Evolutionary conservation across 2,888 invertebrate genomes (phyloP).

Genomic region (Scelioninae gen. 1): DNA sequence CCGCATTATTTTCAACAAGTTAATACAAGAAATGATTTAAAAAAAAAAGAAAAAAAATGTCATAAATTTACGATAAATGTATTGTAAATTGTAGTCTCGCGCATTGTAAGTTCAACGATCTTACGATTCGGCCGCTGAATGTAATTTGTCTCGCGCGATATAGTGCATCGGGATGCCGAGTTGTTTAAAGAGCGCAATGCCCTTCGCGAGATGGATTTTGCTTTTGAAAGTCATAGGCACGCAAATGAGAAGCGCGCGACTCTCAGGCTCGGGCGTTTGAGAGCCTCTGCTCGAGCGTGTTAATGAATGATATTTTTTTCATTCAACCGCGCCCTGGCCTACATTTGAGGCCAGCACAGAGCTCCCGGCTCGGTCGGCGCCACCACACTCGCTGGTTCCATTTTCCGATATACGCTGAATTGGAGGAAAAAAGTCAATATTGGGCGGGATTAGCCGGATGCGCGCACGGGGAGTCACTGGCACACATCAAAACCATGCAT

Average conservation of each 20-base stretch:
- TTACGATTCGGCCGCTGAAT: too few species aligned
- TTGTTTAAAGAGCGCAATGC: conserved; percentile 38
- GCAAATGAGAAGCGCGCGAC: conserved; percentile 63
- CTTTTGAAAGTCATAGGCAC: conserved; percentile 45
- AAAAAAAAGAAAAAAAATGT: too few species aligned
- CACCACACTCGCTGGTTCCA: conserved; percentile 61
- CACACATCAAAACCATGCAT: conserved; percentile 19
- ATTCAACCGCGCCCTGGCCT: conserved; percentile 83
- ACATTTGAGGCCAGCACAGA: conserved; percentile 76
- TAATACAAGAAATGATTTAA: too few species aligned
- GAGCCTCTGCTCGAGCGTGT: conserved; percentile 80
- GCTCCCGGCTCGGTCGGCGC: conserved; percentile 66
- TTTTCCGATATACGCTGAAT: conserved; percentile 69
- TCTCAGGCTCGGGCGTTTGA: conserved; percentile 70
- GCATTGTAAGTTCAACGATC: too few species aligned
- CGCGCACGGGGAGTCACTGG: conserved; percentile 42
- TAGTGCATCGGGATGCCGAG: conserved; percentile 33
- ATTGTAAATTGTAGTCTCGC: too few species aligned
- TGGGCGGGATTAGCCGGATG: conserved; percentile 63
- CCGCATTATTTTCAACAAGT: too few species aligned
- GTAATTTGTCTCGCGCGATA: conserved; percentile 37
- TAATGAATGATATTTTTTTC: conserved; percentile 83
- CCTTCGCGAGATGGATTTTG: conserved; percentile 43
- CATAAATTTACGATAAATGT: too few species aligned
- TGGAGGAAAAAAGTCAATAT: conserved; percentile 66